Percentiles rank a stretch among this genome's conserved stretches.
phyloP scores from a whole-genome alignment of 2,797 vertebrate species.

The Melanitta fusca region DNA sequence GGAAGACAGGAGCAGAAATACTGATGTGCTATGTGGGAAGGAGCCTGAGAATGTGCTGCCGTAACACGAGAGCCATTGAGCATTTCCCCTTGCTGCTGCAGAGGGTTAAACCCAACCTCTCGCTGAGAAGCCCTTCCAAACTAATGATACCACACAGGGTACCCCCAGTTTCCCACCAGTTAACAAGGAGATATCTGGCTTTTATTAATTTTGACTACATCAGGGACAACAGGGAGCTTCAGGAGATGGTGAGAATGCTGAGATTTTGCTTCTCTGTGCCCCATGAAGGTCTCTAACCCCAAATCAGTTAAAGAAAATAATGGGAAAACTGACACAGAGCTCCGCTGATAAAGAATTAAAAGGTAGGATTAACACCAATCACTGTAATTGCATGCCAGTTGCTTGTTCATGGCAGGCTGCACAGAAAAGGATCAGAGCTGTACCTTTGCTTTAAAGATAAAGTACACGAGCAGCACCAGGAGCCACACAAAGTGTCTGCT shows the following conservation, averaged over 20 bases:
- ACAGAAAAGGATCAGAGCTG: rapidly evolving
- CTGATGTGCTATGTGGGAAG: not conserved
- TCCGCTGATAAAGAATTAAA: not conserved
- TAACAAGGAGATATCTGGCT: not conserved
- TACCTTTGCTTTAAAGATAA: not conserved
- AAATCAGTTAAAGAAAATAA: not conserved
- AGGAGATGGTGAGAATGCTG: not conserved
- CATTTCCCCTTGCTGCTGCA: rapidly evolving
- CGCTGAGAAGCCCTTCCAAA: not conserved
- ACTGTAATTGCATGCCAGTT: not conserved
- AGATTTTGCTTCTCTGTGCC: not conserved
- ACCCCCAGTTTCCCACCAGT: not conserved
- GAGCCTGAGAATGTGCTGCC: not conserved
- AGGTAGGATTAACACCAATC: not conserved
- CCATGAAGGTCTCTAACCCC: not conserved
- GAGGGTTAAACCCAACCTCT: not conserved
- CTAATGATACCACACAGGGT: not conserved
- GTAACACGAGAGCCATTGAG: rapidly evolving
- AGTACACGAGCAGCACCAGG: not conserved
- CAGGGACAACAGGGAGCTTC: not conserved
- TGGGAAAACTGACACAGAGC: not conserved
- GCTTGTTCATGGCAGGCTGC: rapidly evolving
- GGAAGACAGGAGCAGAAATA: slow-evolving; percentile 25
- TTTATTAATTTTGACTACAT: slow-evolving; percentile 11
- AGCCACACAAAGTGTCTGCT: not conserved